These are phyloP conservation scores for Pogonophryne albipinna DNA, from an alignment of 2,797 vertebrate genomes.

Conservation along the genomic window DNA sequence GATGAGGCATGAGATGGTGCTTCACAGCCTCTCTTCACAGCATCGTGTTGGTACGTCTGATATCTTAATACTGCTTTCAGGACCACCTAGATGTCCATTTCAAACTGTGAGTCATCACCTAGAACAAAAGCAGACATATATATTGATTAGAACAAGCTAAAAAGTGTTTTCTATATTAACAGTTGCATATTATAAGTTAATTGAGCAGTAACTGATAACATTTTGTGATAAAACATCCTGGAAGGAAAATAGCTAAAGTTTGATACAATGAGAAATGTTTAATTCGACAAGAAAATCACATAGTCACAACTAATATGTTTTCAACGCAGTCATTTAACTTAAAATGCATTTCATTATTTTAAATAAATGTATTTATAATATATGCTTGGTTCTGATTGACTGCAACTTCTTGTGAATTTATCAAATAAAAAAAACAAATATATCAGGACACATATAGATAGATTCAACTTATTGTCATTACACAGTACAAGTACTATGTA, in stretches of 20 bases:
- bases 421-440: not conserved
- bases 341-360: not conserved
- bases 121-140: slow-evolving; percentile 20
- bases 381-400: not conserved
- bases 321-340: not conserved
- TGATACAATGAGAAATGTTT: not conserved
- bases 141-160: not conserved
- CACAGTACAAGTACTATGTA: too few relatives aligned
- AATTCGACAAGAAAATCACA: not conserved
- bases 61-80: slow-evolving; percentile 12
- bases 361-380: not conserved
- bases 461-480: too few relatives aligned
- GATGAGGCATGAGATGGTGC: slow-evolving; percentile 18
- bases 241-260: not conserved
- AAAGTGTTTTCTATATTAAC: too few relatives aligned
- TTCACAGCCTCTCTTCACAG: slow-evolving; percentile 48
- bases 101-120: slow-evolving; percentile 86
- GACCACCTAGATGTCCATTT: slow-evolving; percentile 85
- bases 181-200: too few relatives aligned
- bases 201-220: not conserved
- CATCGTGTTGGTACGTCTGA: slow-evolving; percentile 40
- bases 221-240: not conserved
- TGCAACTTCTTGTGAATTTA: not conserved
- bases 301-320: not conserved
- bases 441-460: slow-evolving; percentile 5